Evolutionary conservation across 2,888 invertebrate genomes (phyloP), one percentile per base, ranked within the genome.

Genomic region (Leptura quadrifasciata): DNA sequence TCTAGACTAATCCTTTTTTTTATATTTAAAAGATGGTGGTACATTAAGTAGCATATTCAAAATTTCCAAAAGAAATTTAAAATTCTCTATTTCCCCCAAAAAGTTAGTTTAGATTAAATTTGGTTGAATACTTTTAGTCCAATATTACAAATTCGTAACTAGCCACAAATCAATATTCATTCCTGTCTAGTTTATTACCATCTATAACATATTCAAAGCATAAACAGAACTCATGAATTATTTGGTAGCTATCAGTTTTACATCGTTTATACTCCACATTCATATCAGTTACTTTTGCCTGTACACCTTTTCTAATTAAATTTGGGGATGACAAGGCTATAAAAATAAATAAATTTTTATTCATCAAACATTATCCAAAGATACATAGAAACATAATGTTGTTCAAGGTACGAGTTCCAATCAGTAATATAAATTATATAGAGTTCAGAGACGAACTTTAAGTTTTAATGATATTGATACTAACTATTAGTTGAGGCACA

Each of bases 171-270:
- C 39, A 39, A 39, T 39, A 39, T 39, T 10, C 39, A 39, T 39
- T 39, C 12, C 58, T 10, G 24, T 21, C 20, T 12, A 58, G 21
- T 20, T 57, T 20, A 21, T 58, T 24, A 58, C 35, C 12, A 18
- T 63, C 27, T 18, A n/a, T 63, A 35, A 63, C 35, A 10, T 35
- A 63, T 63, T 31, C 61, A 35, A 18, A n/a, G 31, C 61, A 24
- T 63, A 63, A 10, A 17, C 17, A 27, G 31, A 17, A 18, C 61
- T 35, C 35, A 63, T 63, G 61, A 63, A 63, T 63, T 35, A 63
- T 63, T 63, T 63, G 35, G 15, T 4, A 18, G 61, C 18, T 31
- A n/a, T 12, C 21, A 17, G 39, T 39, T 39, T 8, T 39, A 39
- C 39, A 35, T 10, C 35, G 12, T 1, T 39, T 12, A 39, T 15